A percentile compares a stretch with the other conserved stretches of the same genome.
phyloP scores from a whole-genome alignment of 2,888 invertebrate genomes.

The Andrena dorsata region DNA sequence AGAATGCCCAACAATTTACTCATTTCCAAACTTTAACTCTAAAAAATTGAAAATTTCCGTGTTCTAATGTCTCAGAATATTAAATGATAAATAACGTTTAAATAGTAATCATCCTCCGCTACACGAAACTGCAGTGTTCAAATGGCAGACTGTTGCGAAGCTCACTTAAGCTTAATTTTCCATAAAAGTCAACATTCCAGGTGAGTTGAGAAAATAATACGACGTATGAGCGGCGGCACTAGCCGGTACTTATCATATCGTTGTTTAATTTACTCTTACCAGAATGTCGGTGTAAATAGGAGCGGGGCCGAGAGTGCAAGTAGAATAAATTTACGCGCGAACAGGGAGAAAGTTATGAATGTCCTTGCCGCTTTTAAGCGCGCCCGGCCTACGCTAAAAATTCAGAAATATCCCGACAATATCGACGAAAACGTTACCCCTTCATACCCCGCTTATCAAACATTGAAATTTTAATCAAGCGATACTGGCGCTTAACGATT shows the following conservation, averaged over 20 bases:
- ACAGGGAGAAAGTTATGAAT: slow-evolving; percentile 40
- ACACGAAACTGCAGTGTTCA: slow-evolving; percentile 14
- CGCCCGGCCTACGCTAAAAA: slow-evolving; percentile 21
- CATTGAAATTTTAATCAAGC: slow-evolving; percentile 18
- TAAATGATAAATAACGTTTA: not conserved
- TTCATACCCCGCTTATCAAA: not conserved
- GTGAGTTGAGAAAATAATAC: slow-evolving; percentile 67
- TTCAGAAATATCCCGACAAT: not conserved
- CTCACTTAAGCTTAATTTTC: slow-evolving; percentile 63
- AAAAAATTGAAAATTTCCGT: not conserved
- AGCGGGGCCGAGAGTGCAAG: slow-evolving; percentile 63
- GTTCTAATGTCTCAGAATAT: not conserved
- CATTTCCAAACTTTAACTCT: not conserved
- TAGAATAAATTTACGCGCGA: slow-evolving; percentile 62
- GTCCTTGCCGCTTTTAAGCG: slow-evolving; percentile 8
- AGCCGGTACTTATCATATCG: slow-evolving; percentile 61
- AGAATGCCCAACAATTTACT: too few species aligned
- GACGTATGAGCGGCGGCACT: slow-evolving; percentile 41
- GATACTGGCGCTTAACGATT: not conserved
- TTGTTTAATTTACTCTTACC: slow-evolving; percentile 76
- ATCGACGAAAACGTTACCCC: slow-evolving; percentile 22
- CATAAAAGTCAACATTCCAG: slow-evolving; percentile 52
- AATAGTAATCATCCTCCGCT: slow-evolving; percentile 5
- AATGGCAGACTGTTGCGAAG: slow-evolving; percentile 25
- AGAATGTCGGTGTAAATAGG: slow-evolving; percentile 71